Evolutionary conservation across 2,113 vertebrate species (phyloP).

Genomic region (Ovis canadensis): DNA sequence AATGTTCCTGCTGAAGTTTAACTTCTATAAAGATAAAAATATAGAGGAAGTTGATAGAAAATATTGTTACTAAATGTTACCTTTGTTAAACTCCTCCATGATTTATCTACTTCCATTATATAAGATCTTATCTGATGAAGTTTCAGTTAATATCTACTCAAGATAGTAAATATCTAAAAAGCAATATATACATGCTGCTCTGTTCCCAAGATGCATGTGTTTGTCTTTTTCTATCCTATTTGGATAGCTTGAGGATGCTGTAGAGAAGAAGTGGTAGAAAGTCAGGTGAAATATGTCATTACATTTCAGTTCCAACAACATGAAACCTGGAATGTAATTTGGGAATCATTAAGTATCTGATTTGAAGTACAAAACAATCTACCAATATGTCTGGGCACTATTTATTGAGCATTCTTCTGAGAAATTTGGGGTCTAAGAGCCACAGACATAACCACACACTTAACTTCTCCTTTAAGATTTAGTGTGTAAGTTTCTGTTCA

Average conservation of each 20-base stretch:
- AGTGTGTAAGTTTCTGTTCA: not conserved
- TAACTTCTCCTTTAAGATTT: not conserved
- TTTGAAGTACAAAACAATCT: not conserved
- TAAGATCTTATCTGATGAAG: not conserved
- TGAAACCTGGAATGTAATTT: not conserved
- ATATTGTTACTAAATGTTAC: not conserved
- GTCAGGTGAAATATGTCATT: not conserved
- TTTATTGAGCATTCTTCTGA: not conserved
- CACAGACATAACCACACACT: not conserved
- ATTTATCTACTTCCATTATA: not conserved
- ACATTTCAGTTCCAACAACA: not conserved
- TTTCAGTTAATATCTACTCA: not conserved
- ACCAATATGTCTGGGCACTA: rapidly evolving
- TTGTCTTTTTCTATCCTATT: not conserved
- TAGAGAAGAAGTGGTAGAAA: not conserved
- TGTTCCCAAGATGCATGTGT: not conserved
- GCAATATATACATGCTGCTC: not conserved
- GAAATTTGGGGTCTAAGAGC: not conserved
- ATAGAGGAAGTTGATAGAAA: not conserved
- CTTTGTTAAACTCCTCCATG: not conserved
- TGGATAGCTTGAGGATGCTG: not conserved
- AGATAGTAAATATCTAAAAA: not conserved
- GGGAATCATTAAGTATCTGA: not conserved
- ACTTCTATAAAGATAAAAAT: not conserved
- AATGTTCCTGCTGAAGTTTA: not conserved